Conservation (phyloP, 92 coral and sea anemone genomes). For the Porites evermanni region DNA sequence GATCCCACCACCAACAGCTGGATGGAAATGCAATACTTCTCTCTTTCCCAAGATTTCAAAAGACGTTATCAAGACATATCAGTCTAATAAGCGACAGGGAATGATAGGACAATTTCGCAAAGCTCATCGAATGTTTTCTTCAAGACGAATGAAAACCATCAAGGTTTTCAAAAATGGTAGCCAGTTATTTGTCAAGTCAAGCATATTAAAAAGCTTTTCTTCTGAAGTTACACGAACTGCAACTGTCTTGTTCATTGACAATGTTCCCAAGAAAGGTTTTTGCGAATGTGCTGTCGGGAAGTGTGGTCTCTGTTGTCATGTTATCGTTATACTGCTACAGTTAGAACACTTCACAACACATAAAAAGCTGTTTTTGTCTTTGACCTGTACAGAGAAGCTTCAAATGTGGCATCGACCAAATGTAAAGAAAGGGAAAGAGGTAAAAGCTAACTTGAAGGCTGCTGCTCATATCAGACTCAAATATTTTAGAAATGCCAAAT, state of each 20-base stretch:
- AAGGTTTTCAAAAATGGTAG: constrained; percentile 45
- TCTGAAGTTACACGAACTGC: constrained; percentile 65
- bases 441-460: constrained; percentile 6
- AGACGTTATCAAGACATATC: constrained; percentile 34
- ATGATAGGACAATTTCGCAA: constrained; percentile 55
- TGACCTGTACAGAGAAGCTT: constrained; percentile 44
- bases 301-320: constrained; percentile 23
- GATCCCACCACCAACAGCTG: constrained; percentile 60
- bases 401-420: constrained; percentile 35
- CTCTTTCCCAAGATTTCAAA: constrained; percentile 26
- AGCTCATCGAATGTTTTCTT: constrained; percentile 53
- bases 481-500: constrained; percentile 42
- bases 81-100: constrained; percentile 54
- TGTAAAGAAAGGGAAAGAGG: not conserved
- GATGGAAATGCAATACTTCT: not conserved
- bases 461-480: constrained; percentile 54
- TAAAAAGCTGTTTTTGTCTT: constrained; percentile 4
- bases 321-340: too few relatives aligned
- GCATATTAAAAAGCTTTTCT: constrained; percentile 52
- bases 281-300: constrained; percentile 60
- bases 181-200: constrained; percentile 38
- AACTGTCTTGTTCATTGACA: constrained; percentile 40
- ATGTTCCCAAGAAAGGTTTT: constrained; percentile 49
- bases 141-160: not conserved
- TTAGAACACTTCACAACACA: too few relatives aligned